Evolutionary conservation across 1,140 invertebrate species (phyloP), one percentile per base, ranked within the genome.

Genomic region (Heliconius eleuchia): DNA sequence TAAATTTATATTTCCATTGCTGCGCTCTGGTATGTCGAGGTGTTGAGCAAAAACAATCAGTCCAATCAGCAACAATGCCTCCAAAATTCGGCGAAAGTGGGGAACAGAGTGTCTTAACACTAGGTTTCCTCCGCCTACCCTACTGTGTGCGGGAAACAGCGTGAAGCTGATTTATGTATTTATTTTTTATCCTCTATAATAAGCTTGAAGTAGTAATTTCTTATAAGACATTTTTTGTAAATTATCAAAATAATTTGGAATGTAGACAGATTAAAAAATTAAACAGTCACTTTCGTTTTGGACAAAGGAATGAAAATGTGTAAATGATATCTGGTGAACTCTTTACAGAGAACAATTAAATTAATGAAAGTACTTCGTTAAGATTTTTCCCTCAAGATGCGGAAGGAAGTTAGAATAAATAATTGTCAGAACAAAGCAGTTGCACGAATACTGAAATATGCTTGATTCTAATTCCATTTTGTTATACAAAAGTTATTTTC

Each of bases 381-480:
- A 27, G 60, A 66, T 66, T 66, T 66, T 66, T 66, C 60, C 60
- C 60, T 66, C 60, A 66, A 66, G 23, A 66, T 66, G 60, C 60
- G 60, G 60, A 66, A 66, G 60, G 60, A 66, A 66, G 60, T 66
- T 66, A 66, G 27, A 66, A 66, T 66, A 66, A 66, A 66, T 66
- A 66, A 66, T 66, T 66, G 60, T 66, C 60, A 66, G 60, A 66
- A 66, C 60, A 66, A 66, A 66, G 60, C 60, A 30, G 60, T 66
- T 66, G 60, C 60, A 66, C 60, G 60, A 66, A 66, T 23, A 66
- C 8, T 66, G 60, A 66, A 66, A 30, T 66, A 66, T 66, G 30
- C 60, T 30, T 27, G 9, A 66, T 60, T 60, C n/a, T 60, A 60
- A 60, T 66, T 66, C 60, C 27, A 23, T 66, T 66, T 30, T 30